Percentiles rank a stretch among this genome's conserved stretches.
phyloP scores from a whole-genome alignment of 2,797 vertebrate species.

The Chaetodon trifasciatus region DNA sequence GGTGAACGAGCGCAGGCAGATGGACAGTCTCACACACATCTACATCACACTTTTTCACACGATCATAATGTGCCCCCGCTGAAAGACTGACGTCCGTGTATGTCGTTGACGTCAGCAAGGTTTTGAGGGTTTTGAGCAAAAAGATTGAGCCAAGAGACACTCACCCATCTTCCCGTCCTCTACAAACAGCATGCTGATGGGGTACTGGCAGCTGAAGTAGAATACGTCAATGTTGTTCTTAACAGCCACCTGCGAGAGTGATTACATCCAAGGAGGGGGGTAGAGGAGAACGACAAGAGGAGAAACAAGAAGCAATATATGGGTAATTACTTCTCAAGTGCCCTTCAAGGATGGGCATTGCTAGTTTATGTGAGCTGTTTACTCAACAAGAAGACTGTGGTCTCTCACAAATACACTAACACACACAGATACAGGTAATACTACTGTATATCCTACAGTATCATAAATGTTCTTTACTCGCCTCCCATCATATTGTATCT shows the following conservation, averaged over 20 bases:
- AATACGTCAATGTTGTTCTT: conserved; percentile 99
- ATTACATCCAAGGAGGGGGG: conserved; percentile 46
- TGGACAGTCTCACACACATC: conserved; percentile 16
- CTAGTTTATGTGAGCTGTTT: conserved; percentile 35
- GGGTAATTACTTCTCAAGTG: conserved; percentile 70
- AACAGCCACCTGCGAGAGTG: conserved; percentile 90
- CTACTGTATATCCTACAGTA: neutral
- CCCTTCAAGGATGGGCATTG: conserved; percentile 44
- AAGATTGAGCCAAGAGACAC: conserved; percentile 67
- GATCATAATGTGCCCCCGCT: conserved; percentile 3
- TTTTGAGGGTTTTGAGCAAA: conserved; percentile 38
- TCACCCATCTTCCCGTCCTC: conserved; percentile 99
- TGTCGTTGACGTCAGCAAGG: conserved; percentile 45
- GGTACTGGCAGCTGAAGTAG: conserved; percentile 98
- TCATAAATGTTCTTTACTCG: neutral
- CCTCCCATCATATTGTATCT: neutral
- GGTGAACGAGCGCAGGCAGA: conserved; percentile 5
- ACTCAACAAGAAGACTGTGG: conserved; percentile 12
- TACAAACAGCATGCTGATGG: conserved; percentile 95
- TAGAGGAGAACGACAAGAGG: conserved; percentile 14
- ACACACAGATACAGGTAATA: neutral
- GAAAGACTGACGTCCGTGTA: conserved; percentile 40
- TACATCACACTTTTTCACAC: conserved; percentile 16
- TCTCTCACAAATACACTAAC: neutral
- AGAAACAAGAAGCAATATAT: conserved; percentile 49